phyloP scores from a whole-genome alignment of 2,113 vertebrate species.

The Alosa alosa region DNA sequence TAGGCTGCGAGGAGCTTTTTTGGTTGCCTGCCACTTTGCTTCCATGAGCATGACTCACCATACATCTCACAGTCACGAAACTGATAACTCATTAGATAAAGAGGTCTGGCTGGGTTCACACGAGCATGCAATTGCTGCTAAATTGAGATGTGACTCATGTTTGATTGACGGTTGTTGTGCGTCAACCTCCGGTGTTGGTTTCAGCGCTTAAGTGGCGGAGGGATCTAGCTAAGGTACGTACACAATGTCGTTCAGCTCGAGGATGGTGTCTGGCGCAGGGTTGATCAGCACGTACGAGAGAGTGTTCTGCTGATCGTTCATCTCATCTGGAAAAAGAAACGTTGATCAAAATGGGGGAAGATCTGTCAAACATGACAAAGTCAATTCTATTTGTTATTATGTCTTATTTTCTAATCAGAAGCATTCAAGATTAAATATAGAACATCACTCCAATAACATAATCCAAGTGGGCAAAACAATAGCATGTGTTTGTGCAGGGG shows the following conservation, averaged over 20 bases:
- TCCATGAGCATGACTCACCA: not conserved
- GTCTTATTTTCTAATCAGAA: not conserved
- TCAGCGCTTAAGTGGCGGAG: not conserved
- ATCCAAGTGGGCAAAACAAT: not conserved
- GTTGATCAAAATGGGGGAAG: not conserved
- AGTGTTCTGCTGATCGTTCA: constrained; percentile 97
- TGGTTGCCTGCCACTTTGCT: not conserved
- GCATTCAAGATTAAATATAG: not conserved
- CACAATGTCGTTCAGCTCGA: constrained; percentile 95
- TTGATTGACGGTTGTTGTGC: not conserved
- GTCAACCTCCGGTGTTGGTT: not conserved
- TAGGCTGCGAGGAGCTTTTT: not conserved
- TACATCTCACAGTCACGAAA: not conserved
- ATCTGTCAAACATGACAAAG: not conserved
- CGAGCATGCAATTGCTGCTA: not conserved
- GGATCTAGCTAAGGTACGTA: constrained; percentile 62
- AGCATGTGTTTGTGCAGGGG: not conserved
- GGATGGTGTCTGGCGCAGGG: constrained; percentile 87
- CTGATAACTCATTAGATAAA: not conserved
- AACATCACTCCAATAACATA: not conserved
- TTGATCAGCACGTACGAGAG: constrained; percentile 96
- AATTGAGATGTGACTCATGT: not conserved
- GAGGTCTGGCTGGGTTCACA: not conserved
- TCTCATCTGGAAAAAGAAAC: constrained; percentile 80
- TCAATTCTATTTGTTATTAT: not conserved